phyloP scores from a whole-genome alignment of 2,797 vertebrate genomes.

The Chaunax sp. region DNA sequence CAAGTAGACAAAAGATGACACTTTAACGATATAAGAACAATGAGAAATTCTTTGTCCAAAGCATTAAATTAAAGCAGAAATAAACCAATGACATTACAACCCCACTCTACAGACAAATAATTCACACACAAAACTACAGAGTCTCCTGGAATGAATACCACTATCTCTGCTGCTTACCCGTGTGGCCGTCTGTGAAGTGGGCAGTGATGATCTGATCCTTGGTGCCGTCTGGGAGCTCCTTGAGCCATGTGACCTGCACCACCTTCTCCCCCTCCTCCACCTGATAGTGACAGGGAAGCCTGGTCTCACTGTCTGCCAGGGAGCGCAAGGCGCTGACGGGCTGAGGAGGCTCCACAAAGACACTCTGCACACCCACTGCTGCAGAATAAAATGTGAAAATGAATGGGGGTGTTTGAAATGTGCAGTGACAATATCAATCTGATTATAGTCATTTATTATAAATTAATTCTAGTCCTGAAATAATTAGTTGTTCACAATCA shows the following conservation, averaged over 20 bases:
- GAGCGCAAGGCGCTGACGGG: constrained; percentile 47
- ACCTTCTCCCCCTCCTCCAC: constrained; percentile 40
- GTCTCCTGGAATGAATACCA: too few species aligned
- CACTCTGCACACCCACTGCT: constrained; percentile 47
- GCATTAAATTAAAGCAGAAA: too few species aligned
- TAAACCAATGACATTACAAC: too few species aligned
- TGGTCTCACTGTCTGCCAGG: constrained; percentile 66
- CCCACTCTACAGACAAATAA: too few species aligned
- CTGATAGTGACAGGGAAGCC: constrained; percentile 88
- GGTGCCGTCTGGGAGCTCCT: constrained; percentile 71
- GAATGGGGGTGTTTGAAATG: too few species aligned
- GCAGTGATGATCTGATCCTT: constrained; percentile 83
- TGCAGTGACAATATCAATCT: not conserved
- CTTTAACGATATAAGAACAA: too few species aligned
- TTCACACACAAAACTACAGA: too few species aligned
- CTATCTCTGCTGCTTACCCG: constrained; percentile 37
- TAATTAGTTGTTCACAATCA: too few species aligned
- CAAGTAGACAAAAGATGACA: too few species aligned
- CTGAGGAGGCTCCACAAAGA: constrained; percentile 74
- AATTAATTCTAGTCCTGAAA: too few species aligned
- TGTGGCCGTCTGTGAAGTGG: constrained; percentile 66
- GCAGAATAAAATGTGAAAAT: not conserved
- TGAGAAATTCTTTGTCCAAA: too few species aligned
- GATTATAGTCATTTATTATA: not conserved
- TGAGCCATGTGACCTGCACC: constrained; percentile 84